These are phyloP conservation scores for Pyrocephalus nanus DNA, from an alignment of 2,797 vertebrate genomes.

Conservation along the genomic window DNA sequence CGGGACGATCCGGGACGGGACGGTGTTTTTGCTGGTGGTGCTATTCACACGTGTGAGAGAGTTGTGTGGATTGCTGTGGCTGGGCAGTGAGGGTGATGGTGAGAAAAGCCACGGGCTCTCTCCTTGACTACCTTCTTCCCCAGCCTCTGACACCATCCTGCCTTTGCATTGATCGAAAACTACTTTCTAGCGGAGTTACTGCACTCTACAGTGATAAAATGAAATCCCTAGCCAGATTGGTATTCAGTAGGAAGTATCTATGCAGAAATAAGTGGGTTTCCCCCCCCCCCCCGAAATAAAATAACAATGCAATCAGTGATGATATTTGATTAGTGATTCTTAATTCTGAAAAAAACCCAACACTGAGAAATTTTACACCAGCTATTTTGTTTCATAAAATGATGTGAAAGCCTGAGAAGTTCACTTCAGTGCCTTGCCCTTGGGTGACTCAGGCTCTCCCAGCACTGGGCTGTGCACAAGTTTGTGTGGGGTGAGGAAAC, in stretches of 20 bases:
- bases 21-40: neutral
- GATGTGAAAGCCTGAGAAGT: neutral
- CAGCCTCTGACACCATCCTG: neutral
- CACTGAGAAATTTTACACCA: neutral
- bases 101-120: neutral
- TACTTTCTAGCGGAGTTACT: neutral
- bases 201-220: neutral
- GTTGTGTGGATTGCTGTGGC: neutral
- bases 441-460: rapidly evolving
- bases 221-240: neutral
- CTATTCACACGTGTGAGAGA: rapidly evolving
- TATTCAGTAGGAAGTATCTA: neutral
- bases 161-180: neutral
- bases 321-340: neutral
- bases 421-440: neutral
- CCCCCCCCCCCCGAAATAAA: neutral
- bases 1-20: rapidly evolving
- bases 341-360: neutral
- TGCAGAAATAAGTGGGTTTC: neutral
- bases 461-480: neutral
- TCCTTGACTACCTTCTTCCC: neutral
- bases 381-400: neutral
- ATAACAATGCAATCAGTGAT: neutral
- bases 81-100: neutral
- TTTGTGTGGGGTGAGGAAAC: neutral